These are phyloP conservation scores for Rhinichthys klamathensis DNA, from an alignment of 2,113 vertebrate species.

Conservation along the genomic window DNA sequence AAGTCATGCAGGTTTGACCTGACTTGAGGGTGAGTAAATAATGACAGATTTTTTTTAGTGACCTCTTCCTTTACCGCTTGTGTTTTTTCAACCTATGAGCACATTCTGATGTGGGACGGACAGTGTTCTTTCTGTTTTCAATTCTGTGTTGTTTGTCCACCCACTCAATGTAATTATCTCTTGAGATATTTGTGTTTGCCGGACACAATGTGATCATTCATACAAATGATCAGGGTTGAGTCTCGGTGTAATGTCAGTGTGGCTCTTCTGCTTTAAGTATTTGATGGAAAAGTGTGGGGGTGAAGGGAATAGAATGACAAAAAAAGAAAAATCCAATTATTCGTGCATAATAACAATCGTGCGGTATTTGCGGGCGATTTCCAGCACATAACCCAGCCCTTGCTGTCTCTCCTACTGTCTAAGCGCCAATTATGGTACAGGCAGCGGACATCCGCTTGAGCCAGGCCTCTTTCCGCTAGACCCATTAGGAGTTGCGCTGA, in stretches of 20 bases:
- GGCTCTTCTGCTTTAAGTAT: conserved; percentile 33
- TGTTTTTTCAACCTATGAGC: conserved; percentile 14
- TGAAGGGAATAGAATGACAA: conserved; percentile 20
- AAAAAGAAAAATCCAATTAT: conserved; percentile 53
- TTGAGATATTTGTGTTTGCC: conserved; percentile 57
- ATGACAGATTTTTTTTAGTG: background rate
- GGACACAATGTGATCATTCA: conserved; percentile 55
- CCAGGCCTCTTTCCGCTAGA: conserved; percentile 48
- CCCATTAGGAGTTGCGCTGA: conserved; percentile 48
- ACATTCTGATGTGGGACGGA: conserved; percentile 30
- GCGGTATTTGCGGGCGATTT: conserved; percentile 42
- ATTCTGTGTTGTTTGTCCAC: conserved; percentile 51
- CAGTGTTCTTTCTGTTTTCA: conserved; percentile 44
- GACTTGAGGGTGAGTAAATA: background rate
- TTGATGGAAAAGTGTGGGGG: conserved; percentile 41
- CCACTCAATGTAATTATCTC: conserved; percentile 60
- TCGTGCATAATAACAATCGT: conserved; percentile 69
- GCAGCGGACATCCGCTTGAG: conserved; percentile 59
- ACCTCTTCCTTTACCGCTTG: background rate
- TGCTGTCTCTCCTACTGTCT: conserved; percentile 63
- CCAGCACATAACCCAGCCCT: conserved; percentile 59
- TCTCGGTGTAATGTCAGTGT: conserved; percentile 38
- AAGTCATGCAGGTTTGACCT: background rate
- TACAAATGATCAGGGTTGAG: conserved; percentile 52
- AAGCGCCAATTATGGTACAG: conserved; percentile 55